phyloP scores from a whole-genome alignment of 2,113 vertebrate species.

The Calidris pugnax region DNA sequence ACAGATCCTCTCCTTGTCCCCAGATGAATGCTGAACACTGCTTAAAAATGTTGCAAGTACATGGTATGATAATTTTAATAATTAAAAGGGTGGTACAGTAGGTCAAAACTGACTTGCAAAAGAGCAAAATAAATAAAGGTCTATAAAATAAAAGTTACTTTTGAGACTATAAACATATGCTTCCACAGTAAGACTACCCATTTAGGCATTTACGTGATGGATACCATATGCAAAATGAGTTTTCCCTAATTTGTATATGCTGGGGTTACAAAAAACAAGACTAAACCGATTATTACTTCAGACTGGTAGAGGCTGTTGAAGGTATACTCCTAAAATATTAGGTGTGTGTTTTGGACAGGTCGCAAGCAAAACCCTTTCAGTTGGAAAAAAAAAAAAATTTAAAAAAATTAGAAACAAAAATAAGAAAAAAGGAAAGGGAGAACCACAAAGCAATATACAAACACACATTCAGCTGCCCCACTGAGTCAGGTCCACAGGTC shows the following conservation, averaged over 20 bases:
- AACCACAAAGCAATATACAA: background rate
- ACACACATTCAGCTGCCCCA: background rate
- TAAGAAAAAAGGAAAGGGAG: background rate
- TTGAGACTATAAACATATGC: background rate
- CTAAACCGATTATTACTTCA: background rate
- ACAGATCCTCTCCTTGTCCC: background rate
- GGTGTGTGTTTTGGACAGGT: background rate
- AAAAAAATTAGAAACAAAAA: background rate
- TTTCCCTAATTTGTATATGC: background rate
- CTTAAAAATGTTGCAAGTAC: background rate
- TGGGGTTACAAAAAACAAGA: background rate
- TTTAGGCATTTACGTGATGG: background rate
- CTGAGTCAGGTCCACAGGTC: accelerated
- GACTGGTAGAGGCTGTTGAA: background rate
- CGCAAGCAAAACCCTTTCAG: background rate
- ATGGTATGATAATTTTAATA: background rate
- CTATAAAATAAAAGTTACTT: background rate
- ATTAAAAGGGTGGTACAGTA: background rate
- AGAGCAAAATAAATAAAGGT: background rate
- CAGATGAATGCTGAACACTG: background rate
- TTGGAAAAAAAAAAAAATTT: background rate
- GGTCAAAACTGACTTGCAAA: background rate
- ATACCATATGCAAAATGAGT: background rate
- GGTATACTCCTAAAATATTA: background rate
- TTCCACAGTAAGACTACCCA: background rate